A percentile compares a stretch with the other conserved stretches of the same genome.
These are phyloP conservation scores for Byasa hedistus DNA, from an alignment of 2,888 invertebrate species.

Conservation along the genomic window DNA sequence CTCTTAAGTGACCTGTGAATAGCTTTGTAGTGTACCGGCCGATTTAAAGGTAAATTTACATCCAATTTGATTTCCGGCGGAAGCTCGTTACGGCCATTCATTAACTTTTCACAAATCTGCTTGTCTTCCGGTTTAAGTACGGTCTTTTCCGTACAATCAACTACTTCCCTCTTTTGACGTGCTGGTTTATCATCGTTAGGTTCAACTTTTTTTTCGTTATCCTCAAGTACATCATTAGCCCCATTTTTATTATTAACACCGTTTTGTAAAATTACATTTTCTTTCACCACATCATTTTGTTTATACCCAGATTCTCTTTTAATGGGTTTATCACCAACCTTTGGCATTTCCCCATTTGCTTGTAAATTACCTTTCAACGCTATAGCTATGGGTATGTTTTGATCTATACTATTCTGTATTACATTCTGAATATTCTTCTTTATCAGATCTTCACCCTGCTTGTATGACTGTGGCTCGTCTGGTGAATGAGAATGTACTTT, in stretches of 20 bases:
- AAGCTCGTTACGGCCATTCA: slow-evolving; percentile 38
- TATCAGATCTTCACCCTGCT: slow-evolving; percentile 58
- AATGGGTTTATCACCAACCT: slow-evolving; percentile 31
- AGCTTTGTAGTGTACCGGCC: slow-evolving; percentile 48
- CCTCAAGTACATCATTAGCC: slow-evolving; percentile 31
- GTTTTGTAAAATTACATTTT: slow-evolving; percentile 32
- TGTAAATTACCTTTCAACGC: slow-evolving; percentile 45
- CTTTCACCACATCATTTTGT: slow-evolving; percentile 30
- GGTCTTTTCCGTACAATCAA: slow-evolving; percentile 56
- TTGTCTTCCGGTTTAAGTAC: slow-evolving; percentile 51
- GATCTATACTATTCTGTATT: slow-evolving; percentile 35
- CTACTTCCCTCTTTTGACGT: slow-evolving; percentile 60
- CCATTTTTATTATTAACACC: slow-evolving; percentile 36
- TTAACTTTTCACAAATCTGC: slow-evolving; percentile 54
- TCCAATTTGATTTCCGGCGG: slow-evolving; percentile 53
- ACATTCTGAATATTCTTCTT: slow-evolving; percentile 35
- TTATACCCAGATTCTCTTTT: slow-evolving; percentile 25
- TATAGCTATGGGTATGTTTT: slow-evolving; percentile 54
- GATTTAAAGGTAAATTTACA: slow-evolving; percentile 45
- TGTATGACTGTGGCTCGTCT: slow-evolving; percentile 68
- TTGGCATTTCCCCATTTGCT: slow-evolving; percentile 8
- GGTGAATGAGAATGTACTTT: slow-evolving; percentile 54
- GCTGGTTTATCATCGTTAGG: slow-evolving; percentile 12
- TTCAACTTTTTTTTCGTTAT: slow-evolving; percentile 24
- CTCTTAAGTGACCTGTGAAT: slow-evolving; percentile 63